Percentiles rank a stretch among this genome's conserved stretches.
Evolutionary conservation across 1,140 invertebrate genomes (phyloP).

Genomic region (Neodiprion fabricii): DNA sequence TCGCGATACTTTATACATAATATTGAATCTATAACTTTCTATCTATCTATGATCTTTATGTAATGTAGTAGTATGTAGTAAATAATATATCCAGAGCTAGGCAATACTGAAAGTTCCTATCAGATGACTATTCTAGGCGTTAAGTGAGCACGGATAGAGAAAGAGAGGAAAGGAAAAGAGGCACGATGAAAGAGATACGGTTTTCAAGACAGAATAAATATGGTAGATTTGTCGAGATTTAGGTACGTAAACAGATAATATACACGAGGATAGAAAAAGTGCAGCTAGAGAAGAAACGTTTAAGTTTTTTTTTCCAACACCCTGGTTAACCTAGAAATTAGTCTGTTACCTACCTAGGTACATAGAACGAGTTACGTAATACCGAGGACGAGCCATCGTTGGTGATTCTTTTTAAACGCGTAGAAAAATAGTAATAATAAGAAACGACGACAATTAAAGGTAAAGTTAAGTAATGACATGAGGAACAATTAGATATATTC

Average conservation of each 20-base stretch:
- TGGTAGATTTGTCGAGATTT: constrained; percentile 17
- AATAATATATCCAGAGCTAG: constrained; percentile 59
- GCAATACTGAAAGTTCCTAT: constrained; percentile 64
- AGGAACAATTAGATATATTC: constrained; percentile 9
- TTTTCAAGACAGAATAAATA: constrained; percentile 21
- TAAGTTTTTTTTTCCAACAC: background rate
- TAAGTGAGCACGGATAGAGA: constrained; percentile 36
- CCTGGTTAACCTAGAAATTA: no score
- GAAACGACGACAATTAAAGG: no score
- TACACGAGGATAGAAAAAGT: constrained; percentile 26
- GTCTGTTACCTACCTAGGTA: no score
- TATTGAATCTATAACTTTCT: no score
- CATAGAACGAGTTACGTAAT: no score
- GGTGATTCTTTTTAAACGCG: constrained; percentile 1
- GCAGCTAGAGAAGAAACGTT: constrained; percentile 20
- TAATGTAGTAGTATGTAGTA: constrained; percentile 44
- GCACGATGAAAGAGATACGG: constrained; percentile 17
- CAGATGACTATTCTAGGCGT: constrained; percentile 56
- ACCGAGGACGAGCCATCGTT: background rate
- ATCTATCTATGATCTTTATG: constrained; percentile 35
- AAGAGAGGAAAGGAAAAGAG: constrained; percentile 17
- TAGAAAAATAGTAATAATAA: no score
- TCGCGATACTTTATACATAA: no score
- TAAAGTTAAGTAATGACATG: no score
- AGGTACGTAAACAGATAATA: constrained; percentile 27